phyloP scores from a whole-genome alignment of 2,888 invertebrate species.

The Gastracanthus pulcherrimus region DNA sequence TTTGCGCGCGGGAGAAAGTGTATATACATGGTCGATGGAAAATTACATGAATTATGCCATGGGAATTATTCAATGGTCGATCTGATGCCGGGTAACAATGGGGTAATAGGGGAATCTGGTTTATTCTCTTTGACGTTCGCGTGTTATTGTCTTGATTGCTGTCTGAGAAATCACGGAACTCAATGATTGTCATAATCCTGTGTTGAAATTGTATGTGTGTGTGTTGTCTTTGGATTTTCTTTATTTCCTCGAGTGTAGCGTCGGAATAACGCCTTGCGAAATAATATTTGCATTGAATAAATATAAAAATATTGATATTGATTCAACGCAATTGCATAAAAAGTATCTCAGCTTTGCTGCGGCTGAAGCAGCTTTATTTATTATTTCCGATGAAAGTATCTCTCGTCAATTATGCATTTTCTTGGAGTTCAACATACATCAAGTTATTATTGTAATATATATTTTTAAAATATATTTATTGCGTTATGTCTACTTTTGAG shows the following conservation, averaged over 20 bases:
- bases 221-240: too few relatives aligned
- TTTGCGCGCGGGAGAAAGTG: constrained; percentile 32
- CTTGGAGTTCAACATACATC: neutral
- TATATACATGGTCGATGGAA: neutral
- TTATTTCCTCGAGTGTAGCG: too few relatives aligned
- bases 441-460: neutral
- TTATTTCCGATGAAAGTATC: constrained; percentile 8
- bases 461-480: neutral
- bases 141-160: too few relatives aligned
- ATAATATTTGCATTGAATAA: too few relatives aligned
- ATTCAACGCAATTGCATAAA: neutral
- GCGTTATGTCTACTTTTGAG: neutral
- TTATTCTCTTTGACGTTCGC: too few relatives aligned
- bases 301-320: too few relatives aligned
- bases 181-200: too few relatives aligned
- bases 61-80: neutral
- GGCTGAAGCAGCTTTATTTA: neutral
- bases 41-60: constrained; percentile 25
- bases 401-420: neutral
- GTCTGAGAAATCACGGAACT: too few relatives aligned
- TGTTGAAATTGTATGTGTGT: too few relatives aligned
- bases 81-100: neutral
- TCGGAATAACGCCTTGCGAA: too few relatives aligned
- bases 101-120: neutral
- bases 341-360: neutral